Evolutionary conservation across 2,113 vertebrate species (phyloP).

Genomic region (Caranx ignobilis): DNA sequence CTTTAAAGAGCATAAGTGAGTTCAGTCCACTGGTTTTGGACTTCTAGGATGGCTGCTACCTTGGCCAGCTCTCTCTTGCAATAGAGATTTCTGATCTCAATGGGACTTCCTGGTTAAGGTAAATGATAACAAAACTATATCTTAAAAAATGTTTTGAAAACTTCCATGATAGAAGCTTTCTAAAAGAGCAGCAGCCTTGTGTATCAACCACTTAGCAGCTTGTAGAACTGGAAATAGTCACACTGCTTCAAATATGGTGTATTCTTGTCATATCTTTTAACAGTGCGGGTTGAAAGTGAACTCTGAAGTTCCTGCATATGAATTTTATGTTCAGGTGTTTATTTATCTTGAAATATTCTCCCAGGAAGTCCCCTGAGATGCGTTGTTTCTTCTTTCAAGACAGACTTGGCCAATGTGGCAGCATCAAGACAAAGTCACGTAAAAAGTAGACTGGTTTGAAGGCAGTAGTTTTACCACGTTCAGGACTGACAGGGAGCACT

Average conservation of each 20-base stretch:
- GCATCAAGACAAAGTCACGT: neutral
- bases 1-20: no score
- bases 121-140: no score
- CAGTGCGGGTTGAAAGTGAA: neutral
- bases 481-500: neutral
- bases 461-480: neutral
- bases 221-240: neutral
- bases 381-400: neutral
- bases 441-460: slow-evolving; percentile 3
- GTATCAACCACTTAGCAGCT: neutral
- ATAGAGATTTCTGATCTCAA: no score
- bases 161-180: no score
- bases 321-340: neutral
- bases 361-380: slow-evolving; percentile 9
- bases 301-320: neutral
- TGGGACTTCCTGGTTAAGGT: no score
- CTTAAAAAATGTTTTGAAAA: no score
- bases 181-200: neutral
- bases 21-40: neutral
- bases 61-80: no score
- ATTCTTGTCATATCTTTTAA: neutral
- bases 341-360: neutral
- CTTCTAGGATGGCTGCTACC: neutral
- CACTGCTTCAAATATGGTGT: neutral
- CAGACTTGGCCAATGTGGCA: neutral